These are phyloP conservation scores for Steromphala cineraria DNA, from an alignment of 2,888 invertebrate species.

Conservation along the genomic window DNA sequence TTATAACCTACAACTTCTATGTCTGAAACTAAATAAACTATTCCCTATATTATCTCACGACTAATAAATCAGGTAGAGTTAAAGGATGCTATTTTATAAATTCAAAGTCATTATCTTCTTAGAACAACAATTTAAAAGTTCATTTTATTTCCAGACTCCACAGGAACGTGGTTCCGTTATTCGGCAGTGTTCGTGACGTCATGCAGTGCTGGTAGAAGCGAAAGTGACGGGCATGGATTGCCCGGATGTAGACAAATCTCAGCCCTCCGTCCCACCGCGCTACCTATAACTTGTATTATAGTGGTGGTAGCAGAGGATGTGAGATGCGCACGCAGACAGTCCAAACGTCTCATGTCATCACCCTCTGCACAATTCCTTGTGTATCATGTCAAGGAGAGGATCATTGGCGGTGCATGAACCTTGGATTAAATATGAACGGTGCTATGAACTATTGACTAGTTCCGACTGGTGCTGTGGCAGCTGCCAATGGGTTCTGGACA, in stretches of 20 bases:
- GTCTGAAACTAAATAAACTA: too few relatives aligned
- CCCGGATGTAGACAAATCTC: not conserved
- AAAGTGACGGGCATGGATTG: not conserved
- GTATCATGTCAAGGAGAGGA: not conserved
- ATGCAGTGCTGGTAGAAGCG: not conserved
- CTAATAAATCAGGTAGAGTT: too few relatives aligned
- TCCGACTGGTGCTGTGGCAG: constrained; percentile 3
- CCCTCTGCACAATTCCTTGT: too few relatives aligned
- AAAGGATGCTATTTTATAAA: too few relatives aligned
- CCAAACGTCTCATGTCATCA: too few relatives aligned
- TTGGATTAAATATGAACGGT: not conserved
- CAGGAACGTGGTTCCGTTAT: constrained; percentile 32
- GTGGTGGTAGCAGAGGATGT: not conserved
- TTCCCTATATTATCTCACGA: too few relatives aligned
- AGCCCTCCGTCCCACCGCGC: not conserved
- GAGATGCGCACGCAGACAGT: not conserved
- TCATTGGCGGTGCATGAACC: not conserved
- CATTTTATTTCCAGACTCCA: constrained; percentile 27
- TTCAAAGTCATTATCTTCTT: too few relatives aligned
- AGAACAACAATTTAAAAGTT: too few relatives aligned
- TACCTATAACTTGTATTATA: not conserved
- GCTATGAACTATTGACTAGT: not conserved
- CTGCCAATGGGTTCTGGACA: not conserved
- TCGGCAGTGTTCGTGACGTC: constrained; percentile 24
- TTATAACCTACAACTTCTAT: too few relatives aligned